These are phyloP conservation scores for Capitulum mitella DNA, from an alignment of 2,888 invertebrate species.

Conservation along the genomic window DNA sequence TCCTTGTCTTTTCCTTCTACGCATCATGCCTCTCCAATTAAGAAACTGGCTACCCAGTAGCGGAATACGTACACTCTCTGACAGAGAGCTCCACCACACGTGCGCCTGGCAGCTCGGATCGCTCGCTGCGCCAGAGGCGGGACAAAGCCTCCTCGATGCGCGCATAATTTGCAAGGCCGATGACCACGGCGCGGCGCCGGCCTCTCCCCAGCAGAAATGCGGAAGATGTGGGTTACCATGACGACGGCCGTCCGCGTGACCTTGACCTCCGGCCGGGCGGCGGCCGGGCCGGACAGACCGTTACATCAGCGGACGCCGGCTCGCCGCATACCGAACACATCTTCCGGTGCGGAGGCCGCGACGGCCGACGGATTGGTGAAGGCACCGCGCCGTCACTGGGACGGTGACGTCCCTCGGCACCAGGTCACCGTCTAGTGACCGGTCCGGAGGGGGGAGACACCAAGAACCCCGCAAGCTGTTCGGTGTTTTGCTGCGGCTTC, in stretches of 20 bases:
- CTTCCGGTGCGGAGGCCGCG: no score
- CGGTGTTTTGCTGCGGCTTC: no score
- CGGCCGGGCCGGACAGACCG: background rate
- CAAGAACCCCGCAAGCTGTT: no score
- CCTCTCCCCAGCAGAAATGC: background rate
- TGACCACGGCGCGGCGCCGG: background rate
- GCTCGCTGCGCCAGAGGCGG: background rate
- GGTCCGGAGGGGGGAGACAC: no score
- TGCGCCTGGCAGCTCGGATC: background rate
- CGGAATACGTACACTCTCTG: background rate
- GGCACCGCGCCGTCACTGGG: no score
- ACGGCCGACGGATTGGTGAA: no score
- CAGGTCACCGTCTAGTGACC: no score
- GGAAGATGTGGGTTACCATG: conserved; percentile 19
- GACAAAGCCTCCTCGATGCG: no score
- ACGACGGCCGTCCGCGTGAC: background rate
- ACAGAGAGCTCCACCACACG: background rate
- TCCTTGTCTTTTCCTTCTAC: no score
- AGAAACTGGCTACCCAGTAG: background rate
- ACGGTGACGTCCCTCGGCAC: no score
- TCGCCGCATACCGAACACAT: no score
- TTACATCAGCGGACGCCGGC: no score
- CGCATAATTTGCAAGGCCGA: background rate
- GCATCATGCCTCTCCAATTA: background rate
- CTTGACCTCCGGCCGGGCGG: background rate